A percentile compares a stretch with the other conserved stretches of the same genome.
Conservation (phyloP, 2,888 invertebrate species). For the Ormyrus nitidulus region DNA sequence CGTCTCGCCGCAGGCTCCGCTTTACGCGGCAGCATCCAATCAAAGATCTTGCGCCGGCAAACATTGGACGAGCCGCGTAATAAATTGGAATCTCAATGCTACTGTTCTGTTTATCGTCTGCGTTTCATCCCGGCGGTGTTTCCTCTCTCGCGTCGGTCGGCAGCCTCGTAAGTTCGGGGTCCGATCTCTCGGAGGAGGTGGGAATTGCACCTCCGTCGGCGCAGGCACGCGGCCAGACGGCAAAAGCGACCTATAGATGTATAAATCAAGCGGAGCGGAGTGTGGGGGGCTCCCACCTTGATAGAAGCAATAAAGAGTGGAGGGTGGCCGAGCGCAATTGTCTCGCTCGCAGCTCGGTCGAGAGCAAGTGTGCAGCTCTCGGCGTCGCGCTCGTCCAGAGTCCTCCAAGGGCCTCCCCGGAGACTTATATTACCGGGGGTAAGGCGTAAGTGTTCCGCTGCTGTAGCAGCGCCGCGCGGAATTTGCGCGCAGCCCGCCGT, state of each 20-base stretch:
- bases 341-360: not conserved
- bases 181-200: too few relatives aligned
- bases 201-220: not conserved
- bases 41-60: constrained; percentile 23
- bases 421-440: constrained; percentile 62
- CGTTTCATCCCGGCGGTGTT: too few relatives aligned
- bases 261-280: constrained; percentile 68
- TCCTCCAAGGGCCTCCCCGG: constrained; percentile 11
- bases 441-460: constrained; percentile 20
- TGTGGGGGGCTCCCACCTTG: constrained; percentile 60
- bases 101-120: not conserved
- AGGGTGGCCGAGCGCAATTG: constrained; percentile 28
- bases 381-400: too few relatives aligned
- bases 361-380: too few relatives aligned
- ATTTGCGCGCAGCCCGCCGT: constrained; percentile 1
- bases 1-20: constrained; percentile 30
- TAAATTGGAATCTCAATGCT: constrained; percentile 22
- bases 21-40: constrained; percentile 42
- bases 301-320: constrained; percentile 71
- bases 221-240: constrained; percentile 46
- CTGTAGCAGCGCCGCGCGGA: constrained; percentile 31
- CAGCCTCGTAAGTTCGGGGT: too few relatives aligned
- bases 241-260: constrained; percentile 63
- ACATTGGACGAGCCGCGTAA: constrained; percentile 21
- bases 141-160: not conserved